These are phyloP conservation scores for Crepidodera aurea DNA, from an alignment of 2,888 invertebrate species.

Conservation along the genomic window DNA sequence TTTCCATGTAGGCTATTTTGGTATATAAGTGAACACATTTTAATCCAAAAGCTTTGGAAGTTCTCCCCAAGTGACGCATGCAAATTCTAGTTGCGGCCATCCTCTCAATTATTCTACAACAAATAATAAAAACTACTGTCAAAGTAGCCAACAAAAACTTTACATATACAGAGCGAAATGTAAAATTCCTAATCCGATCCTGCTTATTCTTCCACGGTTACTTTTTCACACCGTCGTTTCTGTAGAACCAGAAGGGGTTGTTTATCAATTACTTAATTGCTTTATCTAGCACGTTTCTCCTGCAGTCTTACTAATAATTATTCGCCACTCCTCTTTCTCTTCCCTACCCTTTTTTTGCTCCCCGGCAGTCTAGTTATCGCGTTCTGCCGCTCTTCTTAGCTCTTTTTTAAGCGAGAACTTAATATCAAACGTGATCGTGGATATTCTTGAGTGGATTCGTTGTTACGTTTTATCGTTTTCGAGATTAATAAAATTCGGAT, in stretches of 20 bases:
- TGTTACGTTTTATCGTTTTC: not conserved
- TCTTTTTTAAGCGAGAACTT: not conserved
- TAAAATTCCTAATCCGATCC: too few species aligned
- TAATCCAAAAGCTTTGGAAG: too few species aligned
- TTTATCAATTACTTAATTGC: constrained; percentile 56
- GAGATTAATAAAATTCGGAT: not conserved
- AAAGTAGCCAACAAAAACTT: too few species aligned
- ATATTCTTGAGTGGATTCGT: not conserved
- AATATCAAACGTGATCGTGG: constrained; percentile 9
- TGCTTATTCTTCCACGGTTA: not conserved
- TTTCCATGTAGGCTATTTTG: too few species aligned
- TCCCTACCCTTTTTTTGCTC: constrained; percentile 33
- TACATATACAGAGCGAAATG: too few species aligned
- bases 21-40: too few species aligned
- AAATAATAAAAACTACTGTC: too few species aligned
- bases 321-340: constrained; percentile 39
- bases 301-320: constrained; percentile 50
- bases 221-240: constrained; percentile 37
- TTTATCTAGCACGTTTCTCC: constrained; percentile 52
- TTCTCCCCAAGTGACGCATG: too few species aligned
- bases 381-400: not conserved
- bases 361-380: constrained; percentile 24
- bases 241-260: constrained; percentile 46
- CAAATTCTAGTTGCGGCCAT: too few species aligned
- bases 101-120: too few species aligned